A percentile compares a stretch with the other conserved stretches of the same genome.
These are phyloP conservation scores for Melinaea menophilus DNA, from an alignment of 2,888 invertebrate species.

Conservation along the genomic window DNA sequence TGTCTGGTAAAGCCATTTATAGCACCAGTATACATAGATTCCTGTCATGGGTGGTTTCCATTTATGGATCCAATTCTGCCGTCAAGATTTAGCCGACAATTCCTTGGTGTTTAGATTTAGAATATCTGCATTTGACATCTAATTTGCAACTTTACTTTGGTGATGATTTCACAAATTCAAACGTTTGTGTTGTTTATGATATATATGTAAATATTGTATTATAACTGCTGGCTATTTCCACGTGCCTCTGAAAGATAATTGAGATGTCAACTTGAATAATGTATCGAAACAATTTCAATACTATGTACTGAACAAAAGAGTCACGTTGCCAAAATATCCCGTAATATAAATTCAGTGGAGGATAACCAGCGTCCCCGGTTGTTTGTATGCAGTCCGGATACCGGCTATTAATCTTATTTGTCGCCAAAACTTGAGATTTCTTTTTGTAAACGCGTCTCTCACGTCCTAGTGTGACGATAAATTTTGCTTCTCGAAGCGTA, in stretches of 20 bases:
- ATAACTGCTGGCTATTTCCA: neutral
- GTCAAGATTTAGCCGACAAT: neutral
- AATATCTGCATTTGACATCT: neutral
- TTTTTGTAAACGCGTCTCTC: constrained; percentile 13
- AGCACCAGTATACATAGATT: constrained; percentile 13
- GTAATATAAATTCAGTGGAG: constrained; percentile 19
- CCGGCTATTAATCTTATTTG: constrained; percentile 50
- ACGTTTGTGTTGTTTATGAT: too few relatives aligned
- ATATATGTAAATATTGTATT: too few relatives aligned
- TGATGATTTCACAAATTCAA: neutral
- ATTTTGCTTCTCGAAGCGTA: constrained; percentile 40
- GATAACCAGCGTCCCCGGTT: constrained; percentile 18
- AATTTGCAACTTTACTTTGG: neutral
- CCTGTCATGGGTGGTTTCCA: constrained; percentile 4
- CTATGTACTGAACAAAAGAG: constrained; percentile 10
- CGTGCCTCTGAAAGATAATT: neutral
- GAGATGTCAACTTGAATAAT: constrained; percentile 1
- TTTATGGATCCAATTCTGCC: constrained; percentile 1
- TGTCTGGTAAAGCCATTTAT: constrained; percentile 21
- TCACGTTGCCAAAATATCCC: constrained; percentile 14
- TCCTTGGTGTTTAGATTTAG: neutral
- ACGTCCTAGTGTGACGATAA: constrained; percentile 43
- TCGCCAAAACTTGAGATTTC: constrained; percentile 38
- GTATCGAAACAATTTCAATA: neutral
- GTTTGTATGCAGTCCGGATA: constrained; percentile 32